These are phyloP conservation scores for Folsomia manolachei DNA, from an alignment of 2,888 invertebrate species.

Conservation along the genomic window DNA sequence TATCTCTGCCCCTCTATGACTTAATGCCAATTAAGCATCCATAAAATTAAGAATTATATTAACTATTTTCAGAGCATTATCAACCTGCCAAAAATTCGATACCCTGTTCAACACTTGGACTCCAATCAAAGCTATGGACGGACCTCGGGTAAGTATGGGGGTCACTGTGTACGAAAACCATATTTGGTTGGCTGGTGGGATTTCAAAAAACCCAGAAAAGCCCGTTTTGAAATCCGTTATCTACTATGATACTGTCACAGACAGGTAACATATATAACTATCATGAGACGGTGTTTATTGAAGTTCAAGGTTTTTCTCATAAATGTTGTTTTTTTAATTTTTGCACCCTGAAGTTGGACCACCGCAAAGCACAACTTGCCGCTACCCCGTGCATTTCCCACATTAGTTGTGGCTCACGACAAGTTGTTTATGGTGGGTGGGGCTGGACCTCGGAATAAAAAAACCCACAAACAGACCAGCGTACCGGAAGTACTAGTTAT, in stretches of 20 bases:
- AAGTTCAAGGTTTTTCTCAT: background rate
- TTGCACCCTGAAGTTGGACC: conserved; percentile 24
- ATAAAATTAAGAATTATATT: too few species aligned
- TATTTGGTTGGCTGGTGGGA: conserved; percentile 73
- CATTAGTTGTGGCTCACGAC: conserved; percentile 55
- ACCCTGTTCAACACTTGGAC: conserved; percentile 61
- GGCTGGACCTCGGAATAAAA: conserved; percentile 58
- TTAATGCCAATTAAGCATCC: background rate
- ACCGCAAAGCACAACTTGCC: conserved; percentile 35
- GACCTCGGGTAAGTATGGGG: conserved; percentile 64
- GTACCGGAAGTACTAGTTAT: conserved; percentile 55
- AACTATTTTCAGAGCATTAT: conserved; percentile 60
- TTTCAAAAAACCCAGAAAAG: conserved; percentile 60
- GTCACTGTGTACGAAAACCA: conserved; percentile 63
- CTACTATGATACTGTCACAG: conserved; percentile 18
- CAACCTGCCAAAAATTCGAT: conserved; percentile 65
- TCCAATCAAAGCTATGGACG: conserved; percentile 61
- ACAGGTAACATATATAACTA: too few species aligned
- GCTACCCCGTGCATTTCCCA: conserved; percentile 53
- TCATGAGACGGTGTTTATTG: too few species aligned
- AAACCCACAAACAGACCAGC: conserved; percentile 53
- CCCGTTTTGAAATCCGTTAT: conserved; percentile 53
- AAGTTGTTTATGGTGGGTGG: conserved; percentile 67
- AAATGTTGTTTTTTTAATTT: background rate
- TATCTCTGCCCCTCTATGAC: background rate